These are phyloP conservation scores for Chionodraco myersi DNA, from an alignment of 2,113 vertebrate species.

Conservation along the genomic window DNA sequence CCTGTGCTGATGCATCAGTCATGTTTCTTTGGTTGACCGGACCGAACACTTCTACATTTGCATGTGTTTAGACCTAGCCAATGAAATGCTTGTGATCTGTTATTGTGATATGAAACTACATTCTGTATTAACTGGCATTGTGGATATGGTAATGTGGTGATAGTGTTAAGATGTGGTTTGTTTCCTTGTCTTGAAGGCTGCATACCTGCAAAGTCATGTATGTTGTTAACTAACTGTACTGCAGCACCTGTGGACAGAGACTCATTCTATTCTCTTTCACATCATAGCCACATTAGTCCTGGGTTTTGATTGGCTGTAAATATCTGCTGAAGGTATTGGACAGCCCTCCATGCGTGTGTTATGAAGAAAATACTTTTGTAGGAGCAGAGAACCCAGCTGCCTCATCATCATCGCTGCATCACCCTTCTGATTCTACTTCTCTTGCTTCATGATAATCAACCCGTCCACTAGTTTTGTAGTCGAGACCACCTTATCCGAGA, in stretches of 20 bases:
- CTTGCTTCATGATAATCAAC: neutral
- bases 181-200: neutral
- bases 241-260: neutral
- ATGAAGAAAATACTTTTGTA: neutral
- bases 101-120: neutral
- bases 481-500: no score
- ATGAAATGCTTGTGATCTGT: neutral
- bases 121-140: neutral
- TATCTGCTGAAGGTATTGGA: neutral
- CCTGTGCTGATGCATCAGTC: constrained; percentile 2
- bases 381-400: neutral
- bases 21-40: neutral
- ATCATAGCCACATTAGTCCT: neutral
- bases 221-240: neutral
- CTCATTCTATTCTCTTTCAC: neutral
- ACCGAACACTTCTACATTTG: neutral
- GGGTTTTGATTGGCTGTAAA: neutral
- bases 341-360: neutral
- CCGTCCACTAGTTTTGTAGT: no score
- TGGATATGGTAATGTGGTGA: neutral
- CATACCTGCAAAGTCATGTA: neutral
- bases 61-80: neutral
- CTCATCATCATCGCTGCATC: neutral
- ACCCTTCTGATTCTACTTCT: neutral
- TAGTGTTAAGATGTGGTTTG: neutral